Evolutionary conservation across 2,888 invertebrate genomes (phyloP).

Genomic region (Cerastis leucographa): DNA sequence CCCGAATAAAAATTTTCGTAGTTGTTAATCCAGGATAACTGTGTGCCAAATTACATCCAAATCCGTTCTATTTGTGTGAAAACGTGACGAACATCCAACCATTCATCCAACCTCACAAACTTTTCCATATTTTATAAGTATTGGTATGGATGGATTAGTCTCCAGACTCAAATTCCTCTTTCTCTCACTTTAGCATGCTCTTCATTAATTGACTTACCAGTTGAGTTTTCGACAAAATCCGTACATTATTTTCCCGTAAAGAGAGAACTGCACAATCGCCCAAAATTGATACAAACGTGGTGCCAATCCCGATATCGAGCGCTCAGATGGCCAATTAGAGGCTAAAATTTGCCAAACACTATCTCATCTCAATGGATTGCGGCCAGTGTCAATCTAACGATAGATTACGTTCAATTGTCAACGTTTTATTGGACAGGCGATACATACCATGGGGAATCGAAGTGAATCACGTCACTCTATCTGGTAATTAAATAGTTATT

Average conservation of each 20-base stretch:
- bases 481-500: conserved; percentile 58
- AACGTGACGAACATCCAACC: background rate
- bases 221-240: background rate
- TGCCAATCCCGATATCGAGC: conserved; percentile 33
- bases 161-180: background rate
- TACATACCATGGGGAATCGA: conserved; percentile 67
- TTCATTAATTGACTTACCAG: background rate
- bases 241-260: background rate
- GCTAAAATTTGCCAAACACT: conserved; percentile 56
- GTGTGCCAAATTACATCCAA: background rate
- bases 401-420: conserved; percentile 81
- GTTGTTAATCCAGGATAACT: no score
- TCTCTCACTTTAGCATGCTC: background rate
- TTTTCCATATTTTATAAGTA: background rate
- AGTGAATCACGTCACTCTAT: conserved; percentile 58
- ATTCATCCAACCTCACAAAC: background rate
- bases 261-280: conserved; percentile 3
- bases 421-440: conserved; percentile 81
- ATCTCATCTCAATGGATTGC: conserved; percentile 58
- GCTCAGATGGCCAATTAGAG: conserved; percentile 55
- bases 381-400: conserved; percentile 74
- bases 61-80: background rate
- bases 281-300: conserved; percentile 37
- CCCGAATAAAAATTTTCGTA: no score
- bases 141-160: background rate